phyloP scores from a whole-genome alignment of 1,140 invertebrate species.

The Drosophila parvula region DNA sequence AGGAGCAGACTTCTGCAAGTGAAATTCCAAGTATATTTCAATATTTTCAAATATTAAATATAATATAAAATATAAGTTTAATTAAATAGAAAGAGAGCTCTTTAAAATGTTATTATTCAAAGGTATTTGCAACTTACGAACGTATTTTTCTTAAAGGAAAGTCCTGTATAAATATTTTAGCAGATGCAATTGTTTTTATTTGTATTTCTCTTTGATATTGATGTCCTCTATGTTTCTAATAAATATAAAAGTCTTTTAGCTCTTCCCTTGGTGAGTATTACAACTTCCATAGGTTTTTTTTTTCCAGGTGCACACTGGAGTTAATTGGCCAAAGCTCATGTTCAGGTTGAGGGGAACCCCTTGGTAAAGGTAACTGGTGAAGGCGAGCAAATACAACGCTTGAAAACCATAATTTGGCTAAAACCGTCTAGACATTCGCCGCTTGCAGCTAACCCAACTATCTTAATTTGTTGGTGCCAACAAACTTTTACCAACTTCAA shows the following conservation, averaged over 20 bases:
- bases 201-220: too few relatives aligned
- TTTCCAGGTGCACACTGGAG: conserved; percentile 2
- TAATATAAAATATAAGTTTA: too few relatives aligned
- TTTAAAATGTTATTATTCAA: too few relatives aligned
- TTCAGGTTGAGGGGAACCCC: conserved; percentile 7
- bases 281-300: conserved; percentile 7
- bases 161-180: not conserved
- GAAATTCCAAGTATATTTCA: too few relatives aligned
- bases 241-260: not conserved
- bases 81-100: too few relatives aligned
- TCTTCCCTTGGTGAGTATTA: too few relatives aligned
- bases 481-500: conserved; percentile 62
- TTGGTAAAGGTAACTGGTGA: not conserved
- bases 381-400: conserved; percentile 46
- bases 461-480: conserved; percentile 80
- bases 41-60: not conserved
- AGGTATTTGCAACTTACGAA: too few relatives aligned
- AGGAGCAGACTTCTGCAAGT: too few relatives aligned
- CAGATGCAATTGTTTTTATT: too few relatives aligned
- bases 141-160: too few relatives aligned
- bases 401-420: conserved; percentile 81
- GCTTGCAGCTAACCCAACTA: conserved; percentile 69
- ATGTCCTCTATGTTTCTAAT: not conserved
- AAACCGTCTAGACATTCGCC: conserved; percentile 75
- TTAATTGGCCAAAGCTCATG: conserved; percentile 48